Base-by-base conservation (phyloP, 2,113 vertebrate genomes). In the Trochalopteron elliotii region DNA sequence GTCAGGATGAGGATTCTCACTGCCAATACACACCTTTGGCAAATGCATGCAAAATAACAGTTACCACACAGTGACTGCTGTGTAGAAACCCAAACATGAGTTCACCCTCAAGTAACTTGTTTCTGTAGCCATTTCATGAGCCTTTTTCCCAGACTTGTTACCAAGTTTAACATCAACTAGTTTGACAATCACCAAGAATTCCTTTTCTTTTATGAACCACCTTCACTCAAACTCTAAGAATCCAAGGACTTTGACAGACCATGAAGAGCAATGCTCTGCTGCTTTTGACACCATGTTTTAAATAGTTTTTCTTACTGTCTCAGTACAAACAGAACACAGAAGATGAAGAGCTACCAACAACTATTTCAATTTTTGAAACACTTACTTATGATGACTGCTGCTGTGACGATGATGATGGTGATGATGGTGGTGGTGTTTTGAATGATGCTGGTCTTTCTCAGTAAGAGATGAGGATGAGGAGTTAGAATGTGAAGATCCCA, bases 401-500 rank as follows among this genome's bases (percentile, higher is more conserved):
- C 98, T 98, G 97, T 99, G 98, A 94, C 98, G 98, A 76, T 99
- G 98, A 90, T 99, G 99, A 47, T 99, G 98, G 80, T 99, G 99
- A 70, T 99, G 99, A 27, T 98, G 98, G 55, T 99, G 99, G 85
- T 99, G 98, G 64, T 99, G 98, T 97, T 99, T 99, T 69, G 99
- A 98, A 97, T 98, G 98, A 97, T 99, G 99, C 96, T 98, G 98
- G 90, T 99, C 99, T 98, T 99, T 99, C 95, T 99, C 99, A 12
- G 98, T 98, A 83, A 99, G 98, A 64, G 99, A 99, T 5, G 98
- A 97, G 52, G 98, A 98, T 23, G 99, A 99, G 17, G 99, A 99
- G 95, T 99, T 99, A 65, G 99, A 98, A 96, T 98, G 98, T n/a
- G 98, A 98, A 50, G 99, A 99, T 72, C 99, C 99, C 21, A 99